Evolutionary conservation across 2,113 vertebrate species (phyloP), one percentile per base, ranked within the genome.

Genomic region (Morone chrysops): DNA sequence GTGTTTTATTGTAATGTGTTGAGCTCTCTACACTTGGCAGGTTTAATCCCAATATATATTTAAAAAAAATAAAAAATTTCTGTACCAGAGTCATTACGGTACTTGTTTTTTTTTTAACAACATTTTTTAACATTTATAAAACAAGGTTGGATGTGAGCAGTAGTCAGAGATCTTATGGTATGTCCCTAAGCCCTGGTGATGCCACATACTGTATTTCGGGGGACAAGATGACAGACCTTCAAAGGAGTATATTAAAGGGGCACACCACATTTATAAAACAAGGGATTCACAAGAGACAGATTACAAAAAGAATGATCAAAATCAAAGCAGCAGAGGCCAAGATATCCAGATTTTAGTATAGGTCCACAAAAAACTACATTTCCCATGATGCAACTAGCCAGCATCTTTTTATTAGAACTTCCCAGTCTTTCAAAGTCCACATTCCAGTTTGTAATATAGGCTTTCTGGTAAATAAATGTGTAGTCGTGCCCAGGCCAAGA

Each of bases 91-190:
- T 62, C 17, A 38, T 25, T 25, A 25, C 25, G 25, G 25, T 25
- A 25, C 25, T 25, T n/a, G n/a, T n/a, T n/a, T n/a, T n/a, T 53
- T 53, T 48, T 13, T 48, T 47, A 50, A 50, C 51, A 4, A 16
- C 4, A 25, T 4, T 65, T 59, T 60, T n/a, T 66, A 54, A 68
- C 53, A 20, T 70, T 70, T 40, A 41, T 41, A 75, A 69, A 74
- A 74, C 17, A 73, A 69, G 38, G 47, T 14, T 75, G 54, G 47
- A 76, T 20, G 54, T 54, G 61, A 68, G 31, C 31, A 31, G 31
- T 31, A 31, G 31, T 31, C 31, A 31, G 31, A 31, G 31, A 31
- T 31, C 31, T 31, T 31, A 31, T 31, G 31, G 31, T 31, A 31
- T 31, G 31, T 31, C 31, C 31, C 31, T 31, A 31, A 31, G 31